Evolutionary conservation across 2,888 invertebrate genomes (phyloP), one percentile per base, ranked within the genome.

Genomic region (Onthophagus sagittarius): DNA sequence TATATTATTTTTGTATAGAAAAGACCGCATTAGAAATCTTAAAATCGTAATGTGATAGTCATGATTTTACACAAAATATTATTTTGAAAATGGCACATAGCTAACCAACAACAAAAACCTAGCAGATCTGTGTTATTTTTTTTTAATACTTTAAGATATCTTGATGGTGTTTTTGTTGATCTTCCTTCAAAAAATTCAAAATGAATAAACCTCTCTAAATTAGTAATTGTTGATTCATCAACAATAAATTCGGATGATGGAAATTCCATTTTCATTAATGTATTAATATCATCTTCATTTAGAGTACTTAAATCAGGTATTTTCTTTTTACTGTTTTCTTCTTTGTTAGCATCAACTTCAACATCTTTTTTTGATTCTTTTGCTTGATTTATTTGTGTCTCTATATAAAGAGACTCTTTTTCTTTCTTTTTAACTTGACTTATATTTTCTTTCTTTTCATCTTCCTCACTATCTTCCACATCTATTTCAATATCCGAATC

Each of bases 401-500:
- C 67, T 63, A 9, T 15, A 7, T 71, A 14, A 6, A 0, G 5
- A 33, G 3, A 11, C n/a, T 67, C 62, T 15, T 32, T 15, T 67
- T 63, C 63, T 62, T 7, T 31, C 13, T 69, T 63, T 69, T 11
- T 69, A 15, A 15, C 11, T 31, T 64, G 53, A 2, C 5, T 15
- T 70, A 70, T 15, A n/a, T 7, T 7, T 23, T 32, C 7, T 70
- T 70, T 73, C 62, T 76, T 73, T 23, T 65, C 63, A 14, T 74
- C 72, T 63, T 86, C 87, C 75, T 83, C 85, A 69, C 87, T 87
- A 78, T 89, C 88, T 79, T 89, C 90, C 77, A 90, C 84, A 75
- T 90, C 90, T 76, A 90, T 85, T 74, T 90, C 90, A 77, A 89
- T 86, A 77, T 90, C 90, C 69, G 81, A 80, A 71, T 80, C 79